phyloP scores from a whole-genome alignment of 2,113 vertebrate genomes.

The Ancistrus triradiatus region DNA sequence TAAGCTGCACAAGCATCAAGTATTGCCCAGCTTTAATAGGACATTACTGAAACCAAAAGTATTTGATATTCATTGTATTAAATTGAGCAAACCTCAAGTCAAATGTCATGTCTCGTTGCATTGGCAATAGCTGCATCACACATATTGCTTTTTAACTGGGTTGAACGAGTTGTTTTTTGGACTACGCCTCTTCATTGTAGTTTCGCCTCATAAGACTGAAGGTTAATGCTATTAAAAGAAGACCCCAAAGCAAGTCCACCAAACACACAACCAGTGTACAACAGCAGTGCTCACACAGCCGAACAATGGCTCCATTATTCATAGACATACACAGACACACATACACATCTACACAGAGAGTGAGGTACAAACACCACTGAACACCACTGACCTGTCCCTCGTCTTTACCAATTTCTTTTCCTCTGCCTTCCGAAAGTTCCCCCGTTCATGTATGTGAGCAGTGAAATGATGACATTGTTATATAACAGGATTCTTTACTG shows the following conservation, averaged over 20 bases:
- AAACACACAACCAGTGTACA: constrained; percentile 51
- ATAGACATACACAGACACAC: constrained; percentile 44
- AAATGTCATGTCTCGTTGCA: too few relatives aligned
- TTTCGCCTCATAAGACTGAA: constrained; percentile 23
- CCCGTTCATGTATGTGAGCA: constrained; percentile 18
- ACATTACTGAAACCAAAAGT: too few relatives aligned
- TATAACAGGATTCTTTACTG: constrained; percentile 15
- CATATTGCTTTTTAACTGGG: too few relatives aligned
- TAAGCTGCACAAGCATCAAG: too few relatives aligned
- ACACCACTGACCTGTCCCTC: constrained; percentile 42
- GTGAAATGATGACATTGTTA: constrained; percentile 24
- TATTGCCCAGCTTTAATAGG: too few relatives aligned
- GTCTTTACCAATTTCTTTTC: constrained; percentile 29
- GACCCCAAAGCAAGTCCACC: constrained; percentile 53
- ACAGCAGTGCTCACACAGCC: constrained; percentile 48
- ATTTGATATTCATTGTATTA: too few relatives aligned
- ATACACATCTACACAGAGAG: constrained; percentile 1
- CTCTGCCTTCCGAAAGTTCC: constrained; percentile 30
- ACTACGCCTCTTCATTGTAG: constrained; percentile 8
- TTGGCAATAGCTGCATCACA: too few relatives aligned
- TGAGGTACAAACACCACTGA: constrained; percentile 40
- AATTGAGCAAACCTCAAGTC: too few relatives aligned
- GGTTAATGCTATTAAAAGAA: constrained; percentile 46
- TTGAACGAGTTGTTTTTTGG: constrained; percentile 4
- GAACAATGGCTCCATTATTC: constrained; percentile 73